These are phyloP conservation scores for Bibio marci DNA, from an alignment of 2,888 invertebrate species.

Conservation along the genomic window DNA sequence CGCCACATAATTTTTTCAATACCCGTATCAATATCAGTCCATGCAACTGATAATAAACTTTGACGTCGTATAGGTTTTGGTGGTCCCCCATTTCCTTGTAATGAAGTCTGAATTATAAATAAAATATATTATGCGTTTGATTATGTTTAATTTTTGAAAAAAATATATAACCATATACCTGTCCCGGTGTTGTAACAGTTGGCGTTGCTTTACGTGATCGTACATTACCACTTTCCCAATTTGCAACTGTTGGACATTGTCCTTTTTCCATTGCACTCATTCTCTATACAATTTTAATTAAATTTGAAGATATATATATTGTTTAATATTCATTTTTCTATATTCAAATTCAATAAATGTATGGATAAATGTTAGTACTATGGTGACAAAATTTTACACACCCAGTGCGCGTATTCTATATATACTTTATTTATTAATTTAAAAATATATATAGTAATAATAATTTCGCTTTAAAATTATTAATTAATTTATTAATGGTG, in stretches of 20 bases:
- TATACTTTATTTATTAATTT: no score
- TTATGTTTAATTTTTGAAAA: background rate
- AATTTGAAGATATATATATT: conserved; percentile 6
- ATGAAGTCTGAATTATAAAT: conserved; percentile 19
- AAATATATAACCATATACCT: conserved; percentile 16
- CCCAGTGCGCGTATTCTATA: no score
- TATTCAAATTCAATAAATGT: no score
- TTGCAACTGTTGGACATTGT: conserved; percentile 45
- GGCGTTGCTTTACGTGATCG: conserved; percentile 38
- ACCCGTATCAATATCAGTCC: conserved; percentile 48
- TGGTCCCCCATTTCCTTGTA: conserved; percentile 29
- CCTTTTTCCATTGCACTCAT: conserved; percentile 46
- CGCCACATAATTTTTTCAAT: conserved; percentile 59
- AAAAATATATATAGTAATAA: no score
- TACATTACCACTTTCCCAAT: conserved; percentile 45
- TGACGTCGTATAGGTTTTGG: conserved; percentile 26
- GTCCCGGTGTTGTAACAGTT: conserved; percentile 27
- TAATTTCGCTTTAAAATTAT: no score
- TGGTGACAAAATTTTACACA: no score
- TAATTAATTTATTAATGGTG: no score
- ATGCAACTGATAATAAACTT: conserved; percentile 36
- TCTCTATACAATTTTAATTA: conserved; percentile 29
- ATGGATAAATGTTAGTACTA: no score
- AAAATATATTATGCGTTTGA: conserved; percentile 1
- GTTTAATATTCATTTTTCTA: conserved; percentile 4